Evolutionary conservation across 2,888 invertebrate species (phyloP), one percentile per base, ranked within the genome.

Genomic region (Plagodis dolabraria): DNA sequence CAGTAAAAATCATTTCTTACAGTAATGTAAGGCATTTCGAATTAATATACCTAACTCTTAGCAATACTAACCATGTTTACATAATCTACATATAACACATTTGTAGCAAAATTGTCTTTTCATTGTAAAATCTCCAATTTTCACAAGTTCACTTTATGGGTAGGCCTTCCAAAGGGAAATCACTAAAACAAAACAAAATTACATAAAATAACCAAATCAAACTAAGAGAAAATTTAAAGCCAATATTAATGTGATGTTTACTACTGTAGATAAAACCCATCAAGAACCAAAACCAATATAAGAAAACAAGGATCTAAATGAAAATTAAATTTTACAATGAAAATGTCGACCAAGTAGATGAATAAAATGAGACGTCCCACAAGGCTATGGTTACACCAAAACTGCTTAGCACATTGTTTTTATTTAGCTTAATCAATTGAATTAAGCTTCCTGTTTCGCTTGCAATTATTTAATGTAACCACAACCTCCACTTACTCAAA

Each of bases 1-100:
- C 51, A 54, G 63, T 40, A 60, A 33, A 58, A 69, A 58, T 46
- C 53, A 60, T 53, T 49, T 44, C 60, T 65, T 70, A 70, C 60
- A 66, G 38, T 45, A 53, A 42, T 63, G 65, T 70, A 72, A 75
- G 72, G 76, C 71, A 63, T 59, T 56, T 67, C 55, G n/a, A 61
- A 56, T 67, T 56, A 63, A 65, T 57, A 67, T 57, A 67, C 53
- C 61, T 57, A 67, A 69, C 47, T 68, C 63, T 68, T 71, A 74
- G 35, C 53, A 51, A 48, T 36, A 56, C 52, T 51, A 53, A 53
- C 22, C 40, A 12, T 33, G 46, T 58, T 54, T 58, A 63, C 57
- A 57, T 7, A 12, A 43, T 58, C 58, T 58, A 63, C 57, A 57
- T 7, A 12, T 57, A 57, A 61, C 58, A 36, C 52, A 57, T 57